Base-by-base conservation (phyloP, 2,888 invertebrate genomes). In the Plagodis pulveraria region DNA sequence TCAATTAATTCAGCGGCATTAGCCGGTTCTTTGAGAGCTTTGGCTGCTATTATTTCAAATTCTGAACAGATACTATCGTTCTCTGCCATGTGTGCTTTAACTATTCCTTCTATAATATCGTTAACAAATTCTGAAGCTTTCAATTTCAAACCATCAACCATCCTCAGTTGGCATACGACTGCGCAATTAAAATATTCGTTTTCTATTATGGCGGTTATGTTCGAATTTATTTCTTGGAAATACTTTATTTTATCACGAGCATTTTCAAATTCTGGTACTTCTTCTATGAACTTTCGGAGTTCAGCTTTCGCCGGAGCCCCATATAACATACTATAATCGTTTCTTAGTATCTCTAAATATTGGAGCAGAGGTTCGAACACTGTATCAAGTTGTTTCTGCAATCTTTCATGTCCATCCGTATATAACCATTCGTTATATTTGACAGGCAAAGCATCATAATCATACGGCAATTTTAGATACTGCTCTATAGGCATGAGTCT, bases 1-100 rank as follows among this genome's bases (percentile, higher is more conserved):
- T 96, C 96, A 70, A 98, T 94, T 36, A 98, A 89, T 74, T 98
- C 97, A 71, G 95, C 96, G 0, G 98, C 97, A 42, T 95, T 96
- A 65, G 93, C 93, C 0, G 98, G 98, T 67, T 95, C 94, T 71
- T 94, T 94, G 9, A 96, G 80, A 0, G 97, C 97, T 66, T 92
- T 94, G 38, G 89, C 89, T 70, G 94, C 94, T 56, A 98, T 95
- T 34, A 89, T 89, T 82, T 96, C 95, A 81, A 98, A 98, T 70
- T 94, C 94, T 0, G 89, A 85, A 75, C 96, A 96, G 65, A 97
- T 96, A 34, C 93, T 93, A 48, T 94, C 84, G 82, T 96, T 96
- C 71, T 95, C 95, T 56, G 87, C 90, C 72, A 94, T 94, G 72
- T 96, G 96, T 34, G 93, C 90, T 47, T 90, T 86, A 0, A 95